These are phyloP conservation scores for Aphidius ervi DNA, from an alignment of 1,140 invertebrate genomes.

Conservation along the genomic window DNA sequence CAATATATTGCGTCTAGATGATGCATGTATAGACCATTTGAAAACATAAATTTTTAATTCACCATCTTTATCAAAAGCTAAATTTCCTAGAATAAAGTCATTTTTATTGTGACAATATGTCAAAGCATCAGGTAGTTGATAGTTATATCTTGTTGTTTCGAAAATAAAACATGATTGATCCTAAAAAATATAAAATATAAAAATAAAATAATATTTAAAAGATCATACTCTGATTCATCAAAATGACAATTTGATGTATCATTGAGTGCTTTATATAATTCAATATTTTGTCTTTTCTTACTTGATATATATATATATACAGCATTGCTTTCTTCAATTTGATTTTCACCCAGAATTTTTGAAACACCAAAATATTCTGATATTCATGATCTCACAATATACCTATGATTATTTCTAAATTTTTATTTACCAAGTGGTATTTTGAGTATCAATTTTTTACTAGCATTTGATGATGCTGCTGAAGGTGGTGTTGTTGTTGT, in stretches of 20 bases:
- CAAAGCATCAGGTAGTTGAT: conserved; percentile 82
- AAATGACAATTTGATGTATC: conserved; percentile 66
- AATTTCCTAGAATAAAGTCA: conserved; percentile 93
- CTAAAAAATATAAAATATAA: neutral
- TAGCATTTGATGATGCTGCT: conserved; percentile 16
- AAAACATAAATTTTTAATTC: conserved; percentile 96
- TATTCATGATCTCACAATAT: conserved; percentile 89
- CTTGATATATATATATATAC: conserved; percentile 76
- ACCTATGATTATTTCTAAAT: conserved; percentile 87
- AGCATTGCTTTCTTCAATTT: conserved; percentile 82
- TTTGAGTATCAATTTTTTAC: conserved; percentile 71
- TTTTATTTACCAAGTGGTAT: conserved; percentile 92
- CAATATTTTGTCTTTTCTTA: conserved; percentile 78
- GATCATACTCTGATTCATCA: conserved; percentile 50
- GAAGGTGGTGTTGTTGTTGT: neutral
- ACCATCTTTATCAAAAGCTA: conserved; percentile 77
- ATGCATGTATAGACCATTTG: conserved; percentile 95
- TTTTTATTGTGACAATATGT: conserved; percentile 91
- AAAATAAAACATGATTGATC: conserved; percentile 18
- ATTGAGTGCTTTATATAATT: conserved; percentile 76
- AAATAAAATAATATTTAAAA: neutral
- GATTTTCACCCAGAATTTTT: conserved; percentile 93
- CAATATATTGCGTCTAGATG: conserved; percentile 83
- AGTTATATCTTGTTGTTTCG: conserved; percentile 75
- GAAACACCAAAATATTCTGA: conserved; percentile 91